These are phyloP conservation scores for Trachelus stipa DNA, from an alignment of 2,888 invertebrate species.

Conservation along the genomic window DNA sequence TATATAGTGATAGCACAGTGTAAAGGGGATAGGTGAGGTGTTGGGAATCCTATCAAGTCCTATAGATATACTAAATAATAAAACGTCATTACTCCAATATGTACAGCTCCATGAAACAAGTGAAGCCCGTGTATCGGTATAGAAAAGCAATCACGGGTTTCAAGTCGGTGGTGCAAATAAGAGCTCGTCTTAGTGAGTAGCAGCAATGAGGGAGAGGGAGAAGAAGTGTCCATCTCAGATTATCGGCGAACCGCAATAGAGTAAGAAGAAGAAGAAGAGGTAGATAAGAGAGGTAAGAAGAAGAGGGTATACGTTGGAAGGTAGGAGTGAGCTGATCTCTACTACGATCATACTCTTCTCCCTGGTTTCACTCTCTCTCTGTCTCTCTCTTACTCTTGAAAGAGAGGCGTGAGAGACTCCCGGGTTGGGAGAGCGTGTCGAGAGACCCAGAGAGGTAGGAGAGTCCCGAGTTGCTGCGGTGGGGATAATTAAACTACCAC, in stretches of 20 bases:
- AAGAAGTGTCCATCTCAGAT: constrained; percentile 33
- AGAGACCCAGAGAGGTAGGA: constrained; percentile 8
- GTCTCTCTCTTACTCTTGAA: constrained; percentile 1
- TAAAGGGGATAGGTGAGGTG: neutral
- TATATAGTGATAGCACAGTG: neutral
- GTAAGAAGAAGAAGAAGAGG: neutral
- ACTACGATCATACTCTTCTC: constrained; percentile 18
- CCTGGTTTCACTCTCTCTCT: constrained; percentile 10
- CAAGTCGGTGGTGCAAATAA: neutral
- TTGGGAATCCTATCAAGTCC: neutral
- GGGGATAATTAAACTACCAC: constrained; percentile 62
- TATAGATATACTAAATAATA: neutral
- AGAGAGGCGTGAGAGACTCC: neutral
- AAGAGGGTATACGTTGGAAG: constrained; percentile 10
- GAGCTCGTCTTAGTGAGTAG: neutral
- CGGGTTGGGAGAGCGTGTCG: constrained; percentile 12
- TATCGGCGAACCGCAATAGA: constrained; percentile 28
- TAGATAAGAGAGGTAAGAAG: constrained; percentile 6
- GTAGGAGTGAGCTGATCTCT: constrained; percentile 9
- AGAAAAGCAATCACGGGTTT: neutral
- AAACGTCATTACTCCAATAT: neutral
- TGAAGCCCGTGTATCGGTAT: neutral
- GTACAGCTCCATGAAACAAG: neutral
- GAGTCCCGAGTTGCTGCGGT: constrained; percentile 17
- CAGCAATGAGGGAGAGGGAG: constrained; percentile 14